phyloP scores from a whole-genome alignment of 2,888 invertebrate genomes.

The Philhelius pedissequus region DNA sequence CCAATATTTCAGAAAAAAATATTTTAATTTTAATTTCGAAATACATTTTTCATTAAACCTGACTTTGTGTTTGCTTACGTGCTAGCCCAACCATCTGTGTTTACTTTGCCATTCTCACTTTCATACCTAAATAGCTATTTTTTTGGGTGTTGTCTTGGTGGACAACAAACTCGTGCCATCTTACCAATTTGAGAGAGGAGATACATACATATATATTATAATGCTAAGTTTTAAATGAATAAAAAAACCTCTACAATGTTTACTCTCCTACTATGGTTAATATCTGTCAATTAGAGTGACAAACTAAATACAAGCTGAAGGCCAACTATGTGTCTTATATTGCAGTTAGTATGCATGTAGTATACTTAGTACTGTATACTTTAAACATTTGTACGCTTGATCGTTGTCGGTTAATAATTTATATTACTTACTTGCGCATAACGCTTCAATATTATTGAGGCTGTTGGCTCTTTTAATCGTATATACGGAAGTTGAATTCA shows the following conservation, averaged over 20 bases:
- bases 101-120: constrained; percentile 44
- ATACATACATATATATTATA: not conserved
- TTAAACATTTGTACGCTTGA: constrained; percentile 60
- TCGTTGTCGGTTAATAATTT: constrained; percentile 21
- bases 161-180: constrained; percentile 32
- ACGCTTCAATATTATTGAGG: constrained; percentile 31
- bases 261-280: constrained; percentile 28
- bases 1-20: constrained; percentile 6
- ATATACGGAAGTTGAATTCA: constrained; percentile 51
- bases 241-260: constrained; percentile 14
- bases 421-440: constrained; percentile 24
- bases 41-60: constrained; percentile 19
- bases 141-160: constrained; percentile 31
- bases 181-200: not conserved
- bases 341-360: constrained; percentile 60
- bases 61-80: constrained; percentile 38
- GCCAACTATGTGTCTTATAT: constrained; percentile 39
- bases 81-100: constrained; percentile 23
- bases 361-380: too few species aligned
- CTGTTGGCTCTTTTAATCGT: constrained; percentile 16
- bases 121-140: constrained; percentile 43
- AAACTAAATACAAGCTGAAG: constrained; percentile 24
- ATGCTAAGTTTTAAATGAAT: constrained; percentile 19
- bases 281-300: constrained; percentile 34
- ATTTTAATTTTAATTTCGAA: constrained; percentile 34